phyloP scores from a whole-genome alignment of 2,113 vertebrate species.

The Sorex fumeus region DNA sequence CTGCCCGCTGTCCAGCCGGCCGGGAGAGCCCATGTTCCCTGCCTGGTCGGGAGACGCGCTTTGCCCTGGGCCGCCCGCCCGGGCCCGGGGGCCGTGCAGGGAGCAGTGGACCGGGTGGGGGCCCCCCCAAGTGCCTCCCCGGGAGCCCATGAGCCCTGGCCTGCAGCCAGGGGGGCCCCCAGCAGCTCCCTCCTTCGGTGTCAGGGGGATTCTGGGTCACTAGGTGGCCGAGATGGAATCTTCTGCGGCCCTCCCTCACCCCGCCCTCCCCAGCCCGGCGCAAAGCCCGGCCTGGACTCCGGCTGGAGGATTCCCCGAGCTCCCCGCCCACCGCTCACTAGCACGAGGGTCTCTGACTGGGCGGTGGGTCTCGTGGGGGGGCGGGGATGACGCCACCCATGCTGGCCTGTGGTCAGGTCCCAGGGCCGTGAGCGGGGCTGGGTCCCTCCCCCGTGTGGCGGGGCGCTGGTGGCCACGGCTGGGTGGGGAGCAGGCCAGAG shows the following conservation, averaged over 20 bases:
- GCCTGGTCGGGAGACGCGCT: slow-evolving; percentile 20
- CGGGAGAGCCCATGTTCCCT: slow-evolving; percentile 73
- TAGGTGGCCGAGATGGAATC: slow-evolving; percentile 84
- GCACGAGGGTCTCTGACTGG: too few species aligned
- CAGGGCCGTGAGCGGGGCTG: too few species aligned
- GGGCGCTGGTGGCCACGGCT: too few species aligned
- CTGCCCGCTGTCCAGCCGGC: slow-evolving; percentile 3
- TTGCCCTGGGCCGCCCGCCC: accelerated
- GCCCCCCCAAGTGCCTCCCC: accelerated
- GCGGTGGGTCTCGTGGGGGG: too few species aligned
- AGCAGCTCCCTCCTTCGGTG: background rate
- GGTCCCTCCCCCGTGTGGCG: too few species aligned
- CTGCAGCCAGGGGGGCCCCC: background rate
- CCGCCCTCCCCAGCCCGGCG: slow-evolving; percentile 42
- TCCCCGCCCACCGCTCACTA: too few species aligned
- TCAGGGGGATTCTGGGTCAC: slow-evolving; percentile 63
- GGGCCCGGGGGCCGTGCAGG: background rate
- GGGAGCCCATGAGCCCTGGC: background rate
- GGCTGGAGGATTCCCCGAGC: too few species aligned
- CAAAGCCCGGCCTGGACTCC: slow-evolving; percentile 82
- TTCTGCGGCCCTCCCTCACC: slow-evolving; percentile 64
- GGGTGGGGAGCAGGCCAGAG: too few species aligned
- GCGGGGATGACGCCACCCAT: too few species aligned
- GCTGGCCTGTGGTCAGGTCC: too few species aligned
- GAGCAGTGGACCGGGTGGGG: accelerated